Conservation (phyloP, 2,888 invertebrate genomes). For the Herminia tarsipennalis region DNA sequence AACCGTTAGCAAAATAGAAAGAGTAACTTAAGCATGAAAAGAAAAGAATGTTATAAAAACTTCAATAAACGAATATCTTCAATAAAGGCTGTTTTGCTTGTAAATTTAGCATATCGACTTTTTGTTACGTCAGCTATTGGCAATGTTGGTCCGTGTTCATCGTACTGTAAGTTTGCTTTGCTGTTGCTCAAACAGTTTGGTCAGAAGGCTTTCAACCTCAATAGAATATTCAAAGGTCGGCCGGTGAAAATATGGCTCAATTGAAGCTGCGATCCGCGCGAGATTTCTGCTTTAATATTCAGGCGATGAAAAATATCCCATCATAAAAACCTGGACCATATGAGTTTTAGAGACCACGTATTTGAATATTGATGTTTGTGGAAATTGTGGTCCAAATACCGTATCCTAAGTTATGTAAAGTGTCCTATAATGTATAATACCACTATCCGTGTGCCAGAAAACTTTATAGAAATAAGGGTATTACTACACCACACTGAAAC, state of each 20-base stretch:
- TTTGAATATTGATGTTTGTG: conserved; percentile 82
- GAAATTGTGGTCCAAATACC: conserved; percentile 50
- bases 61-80: no score
- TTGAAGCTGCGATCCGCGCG: conserved; percentile 67
- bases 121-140: conserved; percentile 26
- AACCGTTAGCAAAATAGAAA: no score
- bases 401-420: conserved; percentile 43
- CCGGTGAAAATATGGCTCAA: conserved; percentile 77
- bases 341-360: conserved; percentile 73
- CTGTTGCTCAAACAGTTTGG: conserved; percentile 59
- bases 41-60: background rate
- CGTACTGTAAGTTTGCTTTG: conserved; percentile 51
- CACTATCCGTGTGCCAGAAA: no score
- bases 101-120: conserved; percentile 33
- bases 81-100: conserved; percentile 12
- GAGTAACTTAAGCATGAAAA: conserved; percentile 50
- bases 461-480: no score
- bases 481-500: no score
- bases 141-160: conserved; percentile 40
- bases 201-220: conserved; percentile 66
- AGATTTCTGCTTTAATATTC: conserved; percentile 79
- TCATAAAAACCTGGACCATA: conserved; percentile 77
- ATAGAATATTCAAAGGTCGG: conserved; percentile 80
- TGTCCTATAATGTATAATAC: conserved; percentile 34
- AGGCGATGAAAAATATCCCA: conserved; percentile 78